phyloP scores from a whole-genome alignment of 2,797 vertebrate genomes.

The Labeo calbasu region DNA sequence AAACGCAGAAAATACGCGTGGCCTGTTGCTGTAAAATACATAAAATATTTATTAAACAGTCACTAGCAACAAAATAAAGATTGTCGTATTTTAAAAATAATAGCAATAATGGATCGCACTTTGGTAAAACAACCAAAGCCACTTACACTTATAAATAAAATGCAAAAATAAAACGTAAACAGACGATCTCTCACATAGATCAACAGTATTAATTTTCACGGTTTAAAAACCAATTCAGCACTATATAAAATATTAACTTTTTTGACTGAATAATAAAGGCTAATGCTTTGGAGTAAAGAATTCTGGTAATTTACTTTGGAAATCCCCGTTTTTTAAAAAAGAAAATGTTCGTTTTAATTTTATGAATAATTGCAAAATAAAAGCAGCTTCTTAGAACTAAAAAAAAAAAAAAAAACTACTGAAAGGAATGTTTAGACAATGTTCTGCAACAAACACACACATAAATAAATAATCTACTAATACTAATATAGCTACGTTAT shows the following conservation, averaged over 20 bases:
- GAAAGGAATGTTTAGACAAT: not conserved
- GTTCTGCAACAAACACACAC: not conserved
- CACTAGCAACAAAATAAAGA: not conserved
- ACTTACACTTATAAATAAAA: not conserved
- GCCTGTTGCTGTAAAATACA: not conserved
- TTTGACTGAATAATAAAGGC: not conserved
- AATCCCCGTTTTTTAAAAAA: not conserved
- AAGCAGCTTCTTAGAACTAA: not conserved
- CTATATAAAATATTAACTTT: not conserved
- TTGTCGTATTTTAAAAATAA: not conserved
- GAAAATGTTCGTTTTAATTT: not conserved
- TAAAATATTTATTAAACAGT: not conserved
- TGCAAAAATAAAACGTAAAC: constrained; percentile 2
- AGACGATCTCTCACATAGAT: not conserved
- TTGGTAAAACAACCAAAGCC: not conserved
- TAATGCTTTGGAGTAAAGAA: not conserved
- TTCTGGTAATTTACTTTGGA: not conserved
- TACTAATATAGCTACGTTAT: not conserved
- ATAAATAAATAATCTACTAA: not conserved
- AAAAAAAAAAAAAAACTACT: not conserved
- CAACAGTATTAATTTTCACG: not conserved
- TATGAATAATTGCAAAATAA: not conserved
- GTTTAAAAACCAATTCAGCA: not conserved
- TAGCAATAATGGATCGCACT: not conserved
- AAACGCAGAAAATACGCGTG: not conserved